Evolutionary conservation across 2,113 vertebrate genomes (phyloP).

Genomic region (Neotoma lepida): DNA sequence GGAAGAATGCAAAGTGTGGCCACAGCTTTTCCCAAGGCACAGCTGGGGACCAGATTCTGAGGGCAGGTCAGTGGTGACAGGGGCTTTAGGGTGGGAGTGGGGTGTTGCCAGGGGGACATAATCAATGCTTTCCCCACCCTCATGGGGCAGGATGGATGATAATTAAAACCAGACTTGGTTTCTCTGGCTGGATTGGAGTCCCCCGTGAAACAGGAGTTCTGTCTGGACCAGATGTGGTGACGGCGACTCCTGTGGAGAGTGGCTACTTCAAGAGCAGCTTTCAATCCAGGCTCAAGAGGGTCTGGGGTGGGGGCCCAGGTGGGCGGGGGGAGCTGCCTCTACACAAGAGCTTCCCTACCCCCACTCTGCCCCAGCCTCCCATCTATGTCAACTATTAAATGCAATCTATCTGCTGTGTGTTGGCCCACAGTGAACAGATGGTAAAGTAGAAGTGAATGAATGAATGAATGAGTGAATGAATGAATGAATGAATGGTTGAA

Average conservation of each 20-base stretch:
- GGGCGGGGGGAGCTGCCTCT: neutral
- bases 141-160: neutral
- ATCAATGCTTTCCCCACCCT: neutral
- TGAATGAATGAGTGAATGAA: neutral
- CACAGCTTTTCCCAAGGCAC: neutral
- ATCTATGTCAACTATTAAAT: neutral
- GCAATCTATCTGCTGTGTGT: neutral
- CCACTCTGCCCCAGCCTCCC: neutral
- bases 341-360: neutral
- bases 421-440: neutral
- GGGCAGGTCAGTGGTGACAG: accelerated
- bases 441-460: neutral
- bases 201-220: neutral
- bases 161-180: neutral
- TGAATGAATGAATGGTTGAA: neutral
- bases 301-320: neutral
- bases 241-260: neutral
- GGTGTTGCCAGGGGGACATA: neutral
- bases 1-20: neutral
- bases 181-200: neutral
- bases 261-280: neutral
- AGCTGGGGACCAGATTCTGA: neutral
- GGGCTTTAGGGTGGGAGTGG: neutral
- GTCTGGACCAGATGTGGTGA: neutral
- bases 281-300: accelerated